phyloP scores from a whole-genome alignment of 2,113 vertebrate genomes.

The Platysteira castanea region DNA sequence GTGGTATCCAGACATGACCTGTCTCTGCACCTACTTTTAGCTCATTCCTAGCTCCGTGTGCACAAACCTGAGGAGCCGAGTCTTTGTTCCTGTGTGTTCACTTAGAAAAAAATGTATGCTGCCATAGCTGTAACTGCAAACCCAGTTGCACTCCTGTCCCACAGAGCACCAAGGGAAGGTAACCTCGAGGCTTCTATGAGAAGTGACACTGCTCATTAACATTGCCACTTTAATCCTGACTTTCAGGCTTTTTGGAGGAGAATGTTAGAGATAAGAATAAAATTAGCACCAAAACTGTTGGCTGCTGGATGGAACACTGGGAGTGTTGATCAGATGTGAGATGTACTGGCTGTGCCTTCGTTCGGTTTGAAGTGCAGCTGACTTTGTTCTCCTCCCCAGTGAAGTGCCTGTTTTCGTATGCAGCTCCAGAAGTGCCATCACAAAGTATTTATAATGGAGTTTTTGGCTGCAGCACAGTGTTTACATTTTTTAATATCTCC shows the following conservation, averaged over 20 bases:
- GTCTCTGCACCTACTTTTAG: neutral
- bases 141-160: no score
- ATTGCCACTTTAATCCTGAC: neutral
- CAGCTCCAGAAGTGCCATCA: neutral
- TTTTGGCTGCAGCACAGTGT: neutral
- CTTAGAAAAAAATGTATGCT: rapidly evolving
- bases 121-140: neutral
- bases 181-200: neutral
- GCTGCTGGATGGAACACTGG: neutral
- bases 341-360: neutral
- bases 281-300: neutral
- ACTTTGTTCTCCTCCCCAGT: neutral
- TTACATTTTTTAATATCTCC: neutral
- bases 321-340: neutral
- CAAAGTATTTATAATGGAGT: neutral
- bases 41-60: neutral
- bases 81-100: neutral
- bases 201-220: neutral
- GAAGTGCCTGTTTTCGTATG: neutral
- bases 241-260: neutral
- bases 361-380: conserved; percentile 16
- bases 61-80: neutral
- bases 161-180: neutral
- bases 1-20: neutral
- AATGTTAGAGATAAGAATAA: neutral